Evolutionary conservation across 1,140 invertebrate genomes (phyloP), one percentile per base, ranked within the genome.

Genomic region (Lithobius niger): DNA sequence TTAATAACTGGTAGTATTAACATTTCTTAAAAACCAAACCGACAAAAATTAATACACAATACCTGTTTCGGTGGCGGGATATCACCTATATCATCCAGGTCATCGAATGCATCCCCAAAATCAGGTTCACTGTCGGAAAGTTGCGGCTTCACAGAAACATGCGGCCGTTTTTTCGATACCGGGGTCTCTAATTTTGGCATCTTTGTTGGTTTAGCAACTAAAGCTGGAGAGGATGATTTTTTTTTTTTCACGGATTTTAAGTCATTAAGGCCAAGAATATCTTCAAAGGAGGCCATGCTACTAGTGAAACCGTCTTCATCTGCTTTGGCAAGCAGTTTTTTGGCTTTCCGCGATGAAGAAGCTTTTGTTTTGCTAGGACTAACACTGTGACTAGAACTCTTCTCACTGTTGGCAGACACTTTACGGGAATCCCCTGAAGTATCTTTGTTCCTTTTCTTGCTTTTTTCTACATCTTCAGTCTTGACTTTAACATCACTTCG

Each of bases 261-360:
- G 21, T 51, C 49, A 36, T 27, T 27, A 6, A 51, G 24, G 13
- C 49, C 24, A 21, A 51, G 49, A 21, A 15, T 40, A 16, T 51
- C 25, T 36, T 51, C 49, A 36, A 51, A 51, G 21, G 49, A 51
- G 6, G 21, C 24, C 24, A 36, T 51, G 10, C 15, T 51, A 51
- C 19, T 27, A 26, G 27, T 19, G 27, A 51, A 51, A 13, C 49
- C 49, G 6, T 51, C 49, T 47, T 47, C 44, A 22, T 22, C 44
- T 15, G 44, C 15, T 6, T 26, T 36, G 26, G 49, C 10, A 6
- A 27, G 6, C 26, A 25, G 49, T 51, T 21, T 51, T 25, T 51
- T 51, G 27, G 27, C 27, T 26, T 16, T 47, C 18, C n/a, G 6
- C 6, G 31, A 36, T 36, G 31, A 6, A 10, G 6, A 10, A 6